These are phyloP conservation scores for Ciona savignyi DNA, from an alignment of 23 tunicate species.

Conservation along the genomic window DNA sequence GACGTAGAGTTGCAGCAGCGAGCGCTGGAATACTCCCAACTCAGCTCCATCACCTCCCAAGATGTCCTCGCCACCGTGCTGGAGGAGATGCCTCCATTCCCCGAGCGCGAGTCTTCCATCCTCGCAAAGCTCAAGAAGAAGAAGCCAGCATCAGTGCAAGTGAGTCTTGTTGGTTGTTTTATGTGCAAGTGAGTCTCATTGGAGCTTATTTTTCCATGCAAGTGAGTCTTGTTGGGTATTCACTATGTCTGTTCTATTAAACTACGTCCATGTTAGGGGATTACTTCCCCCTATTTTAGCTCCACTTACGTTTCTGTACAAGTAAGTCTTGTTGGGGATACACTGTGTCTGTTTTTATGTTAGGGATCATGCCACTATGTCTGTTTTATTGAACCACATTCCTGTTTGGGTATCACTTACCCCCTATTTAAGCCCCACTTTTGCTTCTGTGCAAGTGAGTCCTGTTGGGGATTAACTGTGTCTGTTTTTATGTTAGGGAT, in stretches of 20 bases:
- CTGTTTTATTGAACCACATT: too few relatives aligned
- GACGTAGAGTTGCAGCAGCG: slow-evolving; percentile 99
- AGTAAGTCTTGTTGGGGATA: too few relatives aligned
- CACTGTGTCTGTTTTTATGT: too few relatives aligned
- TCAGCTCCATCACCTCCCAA: slow-evolving; percentile 79
- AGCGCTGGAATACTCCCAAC: slow-evolving; percentile 89
- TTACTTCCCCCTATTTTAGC: too few relatives aligned
- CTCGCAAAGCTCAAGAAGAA: slow-evolving; percentile 96
- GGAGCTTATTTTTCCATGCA: neutral
- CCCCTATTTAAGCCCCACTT: too few relatives aligned
- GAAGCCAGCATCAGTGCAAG: slow-evolving; percentile 92
- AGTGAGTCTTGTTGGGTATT: neutral
- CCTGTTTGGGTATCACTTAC: too few relatives aligned
- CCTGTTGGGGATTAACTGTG: too few relatives aligned
- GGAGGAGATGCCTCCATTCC: slow-evolving; percentile 99
- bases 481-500: too few relatives aligned
- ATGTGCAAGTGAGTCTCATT: neutral
- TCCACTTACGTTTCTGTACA: too few relatives aligned
- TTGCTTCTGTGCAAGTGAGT: too few relatives aligned
- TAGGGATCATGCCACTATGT: too few relatives aligned
- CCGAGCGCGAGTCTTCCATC: slow-evolving; percentile 93
- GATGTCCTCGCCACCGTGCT: slow-evolving; percentile 97
- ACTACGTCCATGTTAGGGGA: neutral
- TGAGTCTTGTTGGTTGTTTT: slow-evolving; percentile 3
- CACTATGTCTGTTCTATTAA: neutral